Percentiles rank a stretch among this genome's conserved stretches.
phyloP scores from a whole-genome alignment of 2,113 vertebrate species.

The Elephantulus edwardii region DNA sequence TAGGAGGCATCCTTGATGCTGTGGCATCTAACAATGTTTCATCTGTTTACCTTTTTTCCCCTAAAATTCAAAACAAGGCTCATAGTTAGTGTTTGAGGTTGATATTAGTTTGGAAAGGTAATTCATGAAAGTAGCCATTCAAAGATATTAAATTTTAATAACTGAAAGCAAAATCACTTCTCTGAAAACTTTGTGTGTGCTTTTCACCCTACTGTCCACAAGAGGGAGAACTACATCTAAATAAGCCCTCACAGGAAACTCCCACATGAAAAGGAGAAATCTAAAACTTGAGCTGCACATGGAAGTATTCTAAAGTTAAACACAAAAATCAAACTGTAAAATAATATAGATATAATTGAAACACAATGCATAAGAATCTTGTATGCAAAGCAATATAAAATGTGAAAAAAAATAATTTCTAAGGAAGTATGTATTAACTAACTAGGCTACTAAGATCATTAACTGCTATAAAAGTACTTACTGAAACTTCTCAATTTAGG shows the following conservation, averaged over 20 bases:
- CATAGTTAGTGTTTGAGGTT: background rate
- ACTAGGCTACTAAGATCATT: background rate
- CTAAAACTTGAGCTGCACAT: background rate
- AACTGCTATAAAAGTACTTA: background rate
- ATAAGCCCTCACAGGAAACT: background rate
- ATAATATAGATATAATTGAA: background rate
- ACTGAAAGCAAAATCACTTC: background rate
- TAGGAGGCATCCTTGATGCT: too few relatives aligned
- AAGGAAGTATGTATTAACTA: conserved; percentile 12
- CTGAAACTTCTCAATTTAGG: background rate
- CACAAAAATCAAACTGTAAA: background rate
- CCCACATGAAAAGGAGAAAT: background rate
- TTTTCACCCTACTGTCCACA: conserved; percentile 42
- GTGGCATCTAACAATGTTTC: too few relatives aligned
- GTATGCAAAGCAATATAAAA: too few relatives aligned
- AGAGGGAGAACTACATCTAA: conserved; percentile 65
- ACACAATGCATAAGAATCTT: too few relatives aligned
- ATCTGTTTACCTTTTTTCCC: background rate
- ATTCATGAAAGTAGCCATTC: too few relatives aligned
- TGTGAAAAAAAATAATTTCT: background rate
- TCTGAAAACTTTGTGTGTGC: conserved; percentile 1
- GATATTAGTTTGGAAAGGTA: background rate
- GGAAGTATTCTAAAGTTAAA: background rate
- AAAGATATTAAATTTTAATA: background rate
- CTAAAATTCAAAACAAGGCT: conserved; percentile 23